phyloP scores from a whole-genome alignment of 1,140 invertebrate genomes.

The Telenomus remus region DNA sequence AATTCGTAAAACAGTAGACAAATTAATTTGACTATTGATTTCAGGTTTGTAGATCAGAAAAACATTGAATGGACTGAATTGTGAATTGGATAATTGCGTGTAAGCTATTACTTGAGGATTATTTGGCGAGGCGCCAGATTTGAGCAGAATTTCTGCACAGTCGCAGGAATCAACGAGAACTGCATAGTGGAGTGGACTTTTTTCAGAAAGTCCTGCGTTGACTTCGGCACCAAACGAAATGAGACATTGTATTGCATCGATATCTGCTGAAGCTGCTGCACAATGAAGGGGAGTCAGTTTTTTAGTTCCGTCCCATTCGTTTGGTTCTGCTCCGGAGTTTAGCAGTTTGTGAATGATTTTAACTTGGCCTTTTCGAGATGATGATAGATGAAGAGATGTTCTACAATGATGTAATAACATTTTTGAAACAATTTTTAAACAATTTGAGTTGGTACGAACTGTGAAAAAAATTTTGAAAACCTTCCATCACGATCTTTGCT shows the following conservation, averaged over 20 bases:
- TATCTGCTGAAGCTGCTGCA: constrained; percentile 81
- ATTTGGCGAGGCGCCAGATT: constrained; percentile 83
- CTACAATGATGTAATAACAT: constrained; percentile 66
- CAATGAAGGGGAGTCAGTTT: constrained; percentile 86
- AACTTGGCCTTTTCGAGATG: constrained; percentile 79
- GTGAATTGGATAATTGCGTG: no score
- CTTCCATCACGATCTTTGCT: constrained; percentile 69
- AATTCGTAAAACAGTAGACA: constrained; percentile 8
- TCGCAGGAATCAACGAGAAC: constrained; percentile 81
- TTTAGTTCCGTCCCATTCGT: constrained; percentile 80
- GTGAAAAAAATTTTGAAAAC: constrained; percentile 41
- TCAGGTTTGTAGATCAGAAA: no score
- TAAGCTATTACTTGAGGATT: constrained; percentile 80
- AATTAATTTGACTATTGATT: no score
- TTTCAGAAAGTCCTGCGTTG: constrained; percentile 82
- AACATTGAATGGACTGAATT: no score
- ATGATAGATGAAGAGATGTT: constrained; percentile 85
- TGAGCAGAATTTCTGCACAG: constrained; percentile 81
- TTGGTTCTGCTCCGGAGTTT: constrained; percentile 79
- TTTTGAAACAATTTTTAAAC: neutral
- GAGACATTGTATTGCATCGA: constrained; percentile 78
- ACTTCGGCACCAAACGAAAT: constrained; percentile 82
- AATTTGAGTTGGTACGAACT: neutral
- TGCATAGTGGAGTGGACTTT: constrained; percentile 83
- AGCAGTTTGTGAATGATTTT: constrained; percentile 81